These are phyloP conservation scores for Myopa tessellatipennis DNA, from an alignment of 2,888 invertebrate genomes.

Conservation along the genomic window DNA sequence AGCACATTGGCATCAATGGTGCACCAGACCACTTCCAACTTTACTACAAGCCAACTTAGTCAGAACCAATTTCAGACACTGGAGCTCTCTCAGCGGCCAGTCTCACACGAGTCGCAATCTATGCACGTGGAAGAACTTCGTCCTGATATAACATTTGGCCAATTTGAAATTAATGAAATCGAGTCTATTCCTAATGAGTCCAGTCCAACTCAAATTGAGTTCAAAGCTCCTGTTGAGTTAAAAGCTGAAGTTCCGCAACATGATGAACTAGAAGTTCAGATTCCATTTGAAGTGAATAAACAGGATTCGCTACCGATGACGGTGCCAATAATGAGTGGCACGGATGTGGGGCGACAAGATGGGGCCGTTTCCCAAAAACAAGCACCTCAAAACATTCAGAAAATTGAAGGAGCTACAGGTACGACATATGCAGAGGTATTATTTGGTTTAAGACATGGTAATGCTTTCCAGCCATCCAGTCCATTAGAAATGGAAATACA, in stretches of 20 bases:
- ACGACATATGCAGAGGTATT: conserved; percentile 65
- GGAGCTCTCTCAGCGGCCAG: conserved; percentile 30
- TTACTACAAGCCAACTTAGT: conserved; percentile 42
- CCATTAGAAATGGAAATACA: conserved; percentile 50
- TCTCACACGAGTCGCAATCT: conserved; percentile 54
- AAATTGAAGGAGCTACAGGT: conserved; percentile 47
- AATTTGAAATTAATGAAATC: conserved; percentile 63
- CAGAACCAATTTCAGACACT: conserved; percentile 34
- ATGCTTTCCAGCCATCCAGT: conserved; percentile 72
- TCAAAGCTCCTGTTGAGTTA: not conserved
- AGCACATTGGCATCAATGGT: conserved; percentile 56
- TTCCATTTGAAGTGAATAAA: too few species aligned
- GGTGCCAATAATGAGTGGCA: conserved; percentile 40
- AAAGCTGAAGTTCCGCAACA: conserved; percentile 7
- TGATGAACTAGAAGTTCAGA: conserved; percentile 10
- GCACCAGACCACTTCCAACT: conserved; percentile 52
- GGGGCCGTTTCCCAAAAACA: not conserved
- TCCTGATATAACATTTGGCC: conserved; percentile 64
- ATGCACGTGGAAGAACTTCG: conserved; percentile 59
- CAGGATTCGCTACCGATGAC: too few species aligned
- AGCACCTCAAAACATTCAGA: conserved; percentile 41
- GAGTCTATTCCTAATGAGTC: conserved; percentile 57
- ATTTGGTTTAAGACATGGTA: conserved; percentile 60
- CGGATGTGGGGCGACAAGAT: not conserved
- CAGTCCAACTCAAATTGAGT: conserved; percentile 1